phyloP scores from a whole-genome alignment of 2,113 vertebrate species.

The Apteryx mantelli region DNA sequence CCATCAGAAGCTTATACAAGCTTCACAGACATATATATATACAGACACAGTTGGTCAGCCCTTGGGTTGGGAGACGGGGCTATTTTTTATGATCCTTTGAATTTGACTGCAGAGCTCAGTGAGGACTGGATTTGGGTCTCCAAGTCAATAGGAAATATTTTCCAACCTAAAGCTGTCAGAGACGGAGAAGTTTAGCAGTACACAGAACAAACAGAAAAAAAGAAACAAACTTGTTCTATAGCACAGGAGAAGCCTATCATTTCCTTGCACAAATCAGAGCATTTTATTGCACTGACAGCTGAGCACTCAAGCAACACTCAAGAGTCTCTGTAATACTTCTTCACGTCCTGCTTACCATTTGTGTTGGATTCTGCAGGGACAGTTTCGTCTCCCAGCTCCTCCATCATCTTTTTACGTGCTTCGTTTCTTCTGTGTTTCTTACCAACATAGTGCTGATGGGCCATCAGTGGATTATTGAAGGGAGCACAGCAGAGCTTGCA shows the following conservation, averaged over 20 bases:
- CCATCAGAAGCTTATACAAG: neutral
- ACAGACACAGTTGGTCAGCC: neutral
- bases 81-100: neutral
- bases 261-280: neutral
- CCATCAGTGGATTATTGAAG: conserved; percentile 82
- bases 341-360: conserved; percentile 43
- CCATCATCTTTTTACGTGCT: conserved; percentile 74
- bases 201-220: neutral
- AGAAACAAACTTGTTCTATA: neutral
- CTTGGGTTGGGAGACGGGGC: neutral
- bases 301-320: neutral
- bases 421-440: conserved; percentile 86
- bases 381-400: conserved; percentile 70
- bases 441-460: conserved; percentile 84
- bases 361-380: conserved; percentile 58
- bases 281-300: neutral
- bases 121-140: neutral
- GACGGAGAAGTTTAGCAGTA: neutral
- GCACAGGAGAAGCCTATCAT: neutral
- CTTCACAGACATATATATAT: neutral
- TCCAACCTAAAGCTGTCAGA: neutral
- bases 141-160: neutral
- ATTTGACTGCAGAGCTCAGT: neutral
- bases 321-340: neutral
- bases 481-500: conserved; percentile 81